Percentiles rank a stretch among this genome's conserved stretches.
Evolutionary conservation across 1,140 invertebrate species (phyloP).

Genomic region (Telenomus remus): DNA sequence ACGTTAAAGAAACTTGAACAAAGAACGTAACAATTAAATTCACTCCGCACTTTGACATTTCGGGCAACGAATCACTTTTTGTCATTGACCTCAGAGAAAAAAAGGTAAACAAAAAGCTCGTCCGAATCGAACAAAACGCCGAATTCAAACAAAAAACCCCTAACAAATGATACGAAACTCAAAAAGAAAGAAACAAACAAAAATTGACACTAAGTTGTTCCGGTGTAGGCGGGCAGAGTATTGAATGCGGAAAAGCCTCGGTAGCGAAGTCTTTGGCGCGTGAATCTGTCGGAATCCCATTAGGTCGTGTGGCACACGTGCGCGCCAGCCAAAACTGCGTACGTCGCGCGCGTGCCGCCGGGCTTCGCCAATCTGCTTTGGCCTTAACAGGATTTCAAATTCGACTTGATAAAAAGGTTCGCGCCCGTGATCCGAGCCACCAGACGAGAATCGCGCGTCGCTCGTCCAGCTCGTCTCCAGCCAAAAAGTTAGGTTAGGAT

Average conservation of each 20-base stretch:
- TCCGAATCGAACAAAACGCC: no score
- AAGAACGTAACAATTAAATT: no score
- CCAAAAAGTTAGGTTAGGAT: no score
- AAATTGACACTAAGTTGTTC: background rate
- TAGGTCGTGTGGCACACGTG: slow-evolving; percentile 74
- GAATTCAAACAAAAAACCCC: no score
- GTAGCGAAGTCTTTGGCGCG: slow-evolving; percentile 17
- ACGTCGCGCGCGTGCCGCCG: slow-evolving; percentile 51
- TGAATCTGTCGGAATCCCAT: slow-evolving; percentile 71
- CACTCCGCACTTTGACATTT: no score
- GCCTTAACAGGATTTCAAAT: slow-evolving; percentile 73
- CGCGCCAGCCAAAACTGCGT: slow-evolving; percentile 65
- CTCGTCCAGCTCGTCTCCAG: background rate
- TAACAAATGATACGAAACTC: no score
- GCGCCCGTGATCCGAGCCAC: slow-evolving; percentile 54
- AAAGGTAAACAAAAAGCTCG: no score
- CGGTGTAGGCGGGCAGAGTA: background rate
- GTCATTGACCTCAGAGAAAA: no score
- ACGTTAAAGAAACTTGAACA: no score
- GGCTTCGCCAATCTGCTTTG: slow-evolving; percentile 77
- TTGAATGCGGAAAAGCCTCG: background rate
- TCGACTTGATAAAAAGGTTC: slow-evolving; percentile 70
- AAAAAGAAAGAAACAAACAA: no score
- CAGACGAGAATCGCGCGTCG: slow-evolving; percentile 2
- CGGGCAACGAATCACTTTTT: no score